Conservation (phyloP, 2,888 invertebrate genomes). For the Rhodophaea formosa region DNA sequence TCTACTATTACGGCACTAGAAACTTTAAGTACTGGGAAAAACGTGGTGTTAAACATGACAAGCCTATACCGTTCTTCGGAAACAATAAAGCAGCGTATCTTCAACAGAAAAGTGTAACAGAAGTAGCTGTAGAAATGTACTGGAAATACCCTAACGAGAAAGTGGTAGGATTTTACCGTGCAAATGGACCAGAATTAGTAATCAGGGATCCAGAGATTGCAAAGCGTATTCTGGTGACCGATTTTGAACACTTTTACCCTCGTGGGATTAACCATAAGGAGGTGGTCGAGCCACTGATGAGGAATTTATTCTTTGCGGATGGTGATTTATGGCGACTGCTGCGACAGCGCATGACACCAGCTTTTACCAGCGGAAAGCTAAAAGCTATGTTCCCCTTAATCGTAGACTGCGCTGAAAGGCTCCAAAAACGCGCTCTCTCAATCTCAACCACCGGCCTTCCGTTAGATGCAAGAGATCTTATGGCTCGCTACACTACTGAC, state of each 20-base stretch:
- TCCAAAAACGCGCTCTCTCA: conserved; percentile 38
- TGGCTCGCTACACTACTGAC: conserved; percentile 64
- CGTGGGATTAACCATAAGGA: conserved; percentile 46
- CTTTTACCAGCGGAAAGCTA: conserved; percentile 56
- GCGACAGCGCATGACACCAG: conserved; percentile 57
- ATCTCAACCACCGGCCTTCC: conserved; percentile 33
- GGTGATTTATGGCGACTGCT: conserved; percentile 57
- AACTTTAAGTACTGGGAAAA: conserved; percentile 49
- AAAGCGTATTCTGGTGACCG: conserved; percentile 48
- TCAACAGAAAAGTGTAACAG: conserved; percentile 41
- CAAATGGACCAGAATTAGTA: conserved; percentile 44
- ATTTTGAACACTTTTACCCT: conserved; percentile 51
- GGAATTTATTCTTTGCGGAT: conserved; percentile 56
- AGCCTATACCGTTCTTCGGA: conserved; percentile 51
- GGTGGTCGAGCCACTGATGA: conserved; percentile 49
- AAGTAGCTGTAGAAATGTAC: conserved; percentile 46
- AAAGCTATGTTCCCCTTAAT: conserved; percentile 60
- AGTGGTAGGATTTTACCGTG: conserved; percentile 53
- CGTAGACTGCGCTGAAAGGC: conserved; percentile 50
- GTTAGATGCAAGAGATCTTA: conserved; percentile 55
- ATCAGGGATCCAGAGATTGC: conserved; percentile 54
- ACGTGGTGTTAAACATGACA: conserved; percentile 49
- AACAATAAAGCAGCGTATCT: conserved; percentile 45
- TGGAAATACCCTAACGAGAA: conserved; percentile 52
- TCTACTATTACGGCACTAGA: conserved; percentile 45